Base-by-base conservation (phyloP, 2,888 invertebrate species). In the Synanthedon andrenaeformis region DNA sequence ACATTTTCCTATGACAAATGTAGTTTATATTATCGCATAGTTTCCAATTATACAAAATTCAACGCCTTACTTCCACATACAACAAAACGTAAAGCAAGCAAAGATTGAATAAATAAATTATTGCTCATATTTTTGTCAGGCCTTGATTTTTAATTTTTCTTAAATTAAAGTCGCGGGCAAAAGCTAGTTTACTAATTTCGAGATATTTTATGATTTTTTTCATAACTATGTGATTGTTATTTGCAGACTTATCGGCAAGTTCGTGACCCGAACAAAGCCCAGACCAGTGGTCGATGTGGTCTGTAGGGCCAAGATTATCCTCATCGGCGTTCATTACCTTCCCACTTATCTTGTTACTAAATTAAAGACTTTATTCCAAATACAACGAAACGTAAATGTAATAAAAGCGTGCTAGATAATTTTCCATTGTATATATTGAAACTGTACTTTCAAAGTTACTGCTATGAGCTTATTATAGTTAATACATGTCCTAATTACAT, bases 231-330 rank as follows among this genome's bases (percentile, higher is more conserved):
- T 12, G 6, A 49, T 35, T 13, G 5, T 35, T 35, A 6, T 61
- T 76, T 65, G 0, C 73, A 82, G 82, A 76, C 60, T 56, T 76
- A 19, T 62, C 74, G 0, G 69, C 80, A 23, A 80, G 76, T 56
- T 77, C 76, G 68, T 82, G 82, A 82, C 82, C 79, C 56, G 74
- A 80, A 56, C 62, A 66, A 50, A 65, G 60, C 54, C 67, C 68
- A 35, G 75, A 75, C 61, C 72, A 73, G 58, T 78, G 79, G 76
- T 62, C 73, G 2, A 57, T 74, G 55, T 79, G 78, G 82, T 82
- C 82, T 17, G 58, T 67, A 11, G 71, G 67, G 56, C 54, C 58
- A 8, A 64, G 49, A 42, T 6, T 49, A 49, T 49, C 49, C 10
- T 23, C 49, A 5, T 19, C 49, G 23, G 19, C 49, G 12, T 19